A percentile compares a stretch with the other conserved stretches of the same genome.
phyloP scores from a whole-genome alignment of 2,888 invertebrate species.

The Bruchidius siliquastri region DNA sequence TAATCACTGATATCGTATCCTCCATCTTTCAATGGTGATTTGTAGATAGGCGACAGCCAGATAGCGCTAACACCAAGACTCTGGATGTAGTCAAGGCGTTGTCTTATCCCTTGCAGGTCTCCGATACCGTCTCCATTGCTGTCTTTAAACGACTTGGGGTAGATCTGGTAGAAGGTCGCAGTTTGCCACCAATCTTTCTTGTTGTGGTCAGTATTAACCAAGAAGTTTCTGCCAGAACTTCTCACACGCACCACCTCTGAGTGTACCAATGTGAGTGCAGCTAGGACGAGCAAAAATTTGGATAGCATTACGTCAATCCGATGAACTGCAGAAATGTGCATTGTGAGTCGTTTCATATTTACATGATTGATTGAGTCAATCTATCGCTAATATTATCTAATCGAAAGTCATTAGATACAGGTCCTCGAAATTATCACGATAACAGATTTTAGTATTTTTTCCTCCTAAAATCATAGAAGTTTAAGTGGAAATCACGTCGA shows the following conservation, averaged over 20 bases:
- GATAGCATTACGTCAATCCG: background rate
- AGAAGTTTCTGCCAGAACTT: background rate
- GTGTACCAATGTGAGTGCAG: background rate
- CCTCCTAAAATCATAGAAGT: no score
- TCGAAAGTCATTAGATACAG: background rate
- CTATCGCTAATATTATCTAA: background rate
- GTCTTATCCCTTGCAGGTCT: slow-evolving; percentile 67
- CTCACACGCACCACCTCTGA: background rate
- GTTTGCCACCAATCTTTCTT: slow-evolving; percentile 76
- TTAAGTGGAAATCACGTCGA: background rate
- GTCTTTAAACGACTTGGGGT: slow-evolving; percentile 82
- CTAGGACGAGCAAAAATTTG: background rate
- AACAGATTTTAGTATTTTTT: background rate
- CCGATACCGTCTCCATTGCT: slow-evolving; percentile 82
- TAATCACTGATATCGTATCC: slow-evolving; percentile 85
- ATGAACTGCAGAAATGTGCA: background rate
- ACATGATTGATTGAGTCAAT: background rate
- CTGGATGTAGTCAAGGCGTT: slow-evolving; percentile 33
- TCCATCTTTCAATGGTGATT: slow-evolving; percentile 78
- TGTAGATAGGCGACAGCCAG: slow-evolving; percentile 82
- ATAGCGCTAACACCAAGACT: slow-evolving; percentile 68
- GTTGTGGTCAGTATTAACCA: background rate
- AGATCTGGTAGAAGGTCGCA: slow-evolving; percentile 79
- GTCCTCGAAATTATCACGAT: background rate
- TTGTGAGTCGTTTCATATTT: background rate